Base-by-base conservation (phyloP, 2,113 vertebrate genomes). In the Piprites chloris region DNA sequence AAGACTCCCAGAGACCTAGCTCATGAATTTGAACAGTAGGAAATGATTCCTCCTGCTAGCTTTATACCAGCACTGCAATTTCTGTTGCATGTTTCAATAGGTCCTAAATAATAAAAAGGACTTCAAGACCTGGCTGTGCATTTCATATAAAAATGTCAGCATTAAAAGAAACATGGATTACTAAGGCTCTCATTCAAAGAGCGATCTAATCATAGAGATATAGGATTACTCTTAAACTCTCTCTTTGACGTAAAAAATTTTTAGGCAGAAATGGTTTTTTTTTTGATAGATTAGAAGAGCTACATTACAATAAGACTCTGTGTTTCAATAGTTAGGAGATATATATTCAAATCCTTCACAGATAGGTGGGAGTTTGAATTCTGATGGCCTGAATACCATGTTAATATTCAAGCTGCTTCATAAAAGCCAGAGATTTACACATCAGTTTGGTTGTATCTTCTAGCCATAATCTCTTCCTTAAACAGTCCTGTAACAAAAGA, bases 1-100 rank as follows among this genome's bases (percentile, higher is more conserved):
- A 87, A 93, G 75, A 88, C 42, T 96, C 67, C 68, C 42, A 53
- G 80, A 90, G 87, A 80, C 56, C 22, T 77, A 80, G 20, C 82
- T 92, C 28, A 93, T 92, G 79, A 96, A 84, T 95, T 88, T 91
- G 44, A 90, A 81, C 85, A 86, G 92, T 59, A 88, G 83, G 88
- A 93, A 92, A 93, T 80, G 23, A 55, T 90, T 92, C 78, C 88
- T 95, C 85, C 90, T 92, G 85, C 79, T 86, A 90, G 88, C 74
- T 95, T 90, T 86, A 86, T 78, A 86, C 63, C 55, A 84, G 82
- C 79, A 68, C 42, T 86, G 68, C 50, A 78, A 77, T 88, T 96
- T 83, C 71, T 77, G n/a, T 39, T 86, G 30, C 33, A 56, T 80
- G 50, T 87, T 96, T 82, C 96, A 91, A 72, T 85, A 73, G 63